Evolutionary conservation across 30 jellyfish, hydroid and myxozoan species (phyloP).

Genomic region (Sanderia malayensis): DNA sequence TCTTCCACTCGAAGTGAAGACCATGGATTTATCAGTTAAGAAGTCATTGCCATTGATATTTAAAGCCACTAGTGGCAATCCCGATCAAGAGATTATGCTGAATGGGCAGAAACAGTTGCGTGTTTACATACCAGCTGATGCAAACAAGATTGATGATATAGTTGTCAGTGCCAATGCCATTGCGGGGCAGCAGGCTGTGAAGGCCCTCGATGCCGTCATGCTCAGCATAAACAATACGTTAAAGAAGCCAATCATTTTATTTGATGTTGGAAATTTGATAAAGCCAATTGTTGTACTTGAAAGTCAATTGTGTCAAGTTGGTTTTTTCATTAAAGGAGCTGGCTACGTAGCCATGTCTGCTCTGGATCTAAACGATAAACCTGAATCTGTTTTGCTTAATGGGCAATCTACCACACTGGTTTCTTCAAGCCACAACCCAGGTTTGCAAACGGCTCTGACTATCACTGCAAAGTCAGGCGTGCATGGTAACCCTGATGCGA

Average conservation of each 20-base stretch:
- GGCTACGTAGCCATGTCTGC: constrained; percentile 68
- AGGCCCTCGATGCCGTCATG: constrained; percentile 45
- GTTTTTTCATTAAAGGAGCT: constrained; percentile 70
- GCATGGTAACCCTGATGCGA: neutral
- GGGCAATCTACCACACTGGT: constrained; percentile 54
- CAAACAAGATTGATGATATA: constrained; percentile 11
- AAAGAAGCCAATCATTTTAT: constrained; percentile 57
- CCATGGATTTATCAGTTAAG: constrained; percentile 41
- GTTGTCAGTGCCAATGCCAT: constrained; percentile 19
- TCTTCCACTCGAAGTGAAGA: constrained; percentile 55
- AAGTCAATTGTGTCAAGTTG: constrained; percentile 66
- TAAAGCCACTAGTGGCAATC: constrained; percentile 70
- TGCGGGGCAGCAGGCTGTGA: constrained; percentile 8
- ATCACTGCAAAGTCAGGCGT: constrained; percentile 5
- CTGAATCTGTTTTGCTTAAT: constrained; percentile 59
- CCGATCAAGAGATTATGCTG: constrained; percentile 52
- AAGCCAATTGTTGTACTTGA: constrained; percentile 82
- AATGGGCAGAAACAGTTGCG: constrained; percentile 90
- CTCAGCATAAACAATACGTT: constrained; percentile 73
- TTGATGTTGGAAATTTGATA: constrained; percentile 69
- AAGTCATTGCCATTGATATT: constrained; percentile 83
- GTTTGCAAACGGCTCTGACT: constrained; percentile 19
- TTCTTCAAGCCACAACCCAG: constrained; percentile 37
- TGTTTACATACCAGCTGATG: constrained; percentile 37
- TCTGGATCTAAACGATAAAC: constrained; percentile 52